Conservation (phyloP, 2,113 vertebrate genomes). For the Glaucomys volans region DNA sequence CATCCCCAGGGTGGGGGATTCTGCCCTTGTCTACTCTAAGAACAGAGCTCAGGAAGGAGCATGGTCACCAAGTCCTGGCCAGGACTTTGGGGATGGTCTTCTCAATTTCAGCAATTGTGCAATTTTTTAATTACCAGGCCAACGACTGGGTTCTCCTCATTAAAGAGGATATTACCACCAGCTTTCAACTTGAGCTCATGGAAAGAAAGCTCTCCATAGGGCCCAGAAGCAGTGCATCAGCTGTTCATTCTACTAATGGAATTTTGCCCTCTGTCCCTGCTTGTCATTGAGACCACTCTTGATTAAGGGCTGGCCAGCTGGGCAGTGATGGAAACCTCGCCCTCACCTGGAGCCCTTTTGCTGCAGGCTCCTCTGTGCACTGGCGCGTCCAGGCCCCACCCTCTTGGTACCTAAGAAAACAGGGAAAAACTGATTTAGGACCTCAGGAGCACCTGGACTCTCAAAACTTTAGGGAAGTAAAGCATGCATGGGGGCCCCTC, state of each 20-base stretch:
- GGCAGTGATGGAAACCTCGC: rapidly evolving
- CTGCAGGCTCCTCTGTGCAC: neutral
- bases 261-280: neutral
- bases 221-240: neutral
- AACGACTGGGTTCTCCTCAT: neutral
- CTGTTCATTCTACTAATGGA: constrained; percentile 26
- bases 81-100: neutral
- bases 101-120: neutral
- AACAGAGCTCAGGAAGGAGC: neutral
- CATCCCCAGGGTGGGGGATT: no score
- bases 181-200: neutral
- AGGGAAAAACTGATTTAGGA: neutral
- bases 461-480: neutral
- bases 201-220: neutral
- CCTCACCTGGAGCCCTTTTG: neutral
- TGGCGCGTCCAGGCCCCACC: neutral
- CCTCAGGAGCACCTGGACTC: neutral
- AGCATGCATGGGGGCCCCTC: rapidly evolving
- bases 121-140: neutral
- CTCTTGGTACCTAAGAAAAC: neutral
- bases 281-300: neutral
- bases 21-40: neutral
- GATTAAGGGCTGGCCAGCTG: neutral
- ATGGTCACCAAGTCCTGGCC: neutral
- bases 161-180: neutral